Evolutionary conservation across 1,140 invertebrate species (phyloP).

Genomic region (Philotrypesis tridentata): DNA sequence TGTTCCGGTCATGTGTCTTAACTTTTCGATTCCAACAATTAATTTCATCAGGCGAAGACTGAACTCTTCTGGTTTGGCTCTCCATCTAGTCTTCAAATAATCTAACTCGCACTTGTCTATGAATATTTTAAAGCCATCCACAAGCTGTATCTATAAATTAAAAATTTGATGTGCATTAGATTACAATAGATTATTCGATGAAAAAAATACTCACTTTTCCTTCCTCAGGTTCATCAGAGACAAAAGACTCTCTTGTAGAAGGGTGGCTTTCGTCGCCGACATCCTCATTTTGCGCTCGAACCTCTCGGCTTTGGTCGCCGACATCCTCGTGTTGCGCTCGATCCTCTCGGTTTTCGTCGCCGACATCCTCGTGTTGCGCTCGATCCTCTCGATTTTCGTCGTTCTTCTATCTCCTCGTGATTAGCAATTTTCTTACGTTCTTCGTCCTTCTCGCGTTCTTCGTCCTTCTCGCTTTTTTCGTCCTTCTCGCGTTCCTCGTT

Average conservation of each 20-base stretch:
- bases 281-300: too few relatives aligned
- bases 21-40: background rate
- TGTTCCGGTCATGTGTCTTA: background rate
- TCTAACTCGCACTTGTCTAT: background rate
- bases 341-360: background rate
- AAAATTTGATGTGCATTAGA: background rate
- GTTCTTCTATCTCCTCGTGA: too few relatives aligned
- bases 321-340: too few relatives aligned
- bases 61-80: background rate
- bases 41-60: background rate
- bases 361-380: too few relatives aligned
- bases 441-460: too few relatives aligned
- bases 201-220: too few relatives aligned
- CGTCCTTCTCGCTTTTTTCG: too few relatives aligned
- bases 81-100: background rate
- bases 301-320: background rate
- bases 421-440: background rate
- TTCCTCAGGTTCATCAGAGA: too few relatives aligned
- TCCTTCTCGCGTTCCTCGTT: too few relatives aligned
- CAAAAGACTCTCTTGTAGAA: too few relatives aligned
- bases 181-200: background rate
- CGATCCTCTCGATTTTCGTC: background rate
- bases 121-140: background rate
- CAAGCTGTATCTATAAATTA: too few relatives aligned
- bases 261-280: too few relatives aligned